These are phyloP conservation scores for Himantopus leucocephalus DNA, from an alignment of 2,113 vertebrate species.

Conservation along the genomic window DNA sequence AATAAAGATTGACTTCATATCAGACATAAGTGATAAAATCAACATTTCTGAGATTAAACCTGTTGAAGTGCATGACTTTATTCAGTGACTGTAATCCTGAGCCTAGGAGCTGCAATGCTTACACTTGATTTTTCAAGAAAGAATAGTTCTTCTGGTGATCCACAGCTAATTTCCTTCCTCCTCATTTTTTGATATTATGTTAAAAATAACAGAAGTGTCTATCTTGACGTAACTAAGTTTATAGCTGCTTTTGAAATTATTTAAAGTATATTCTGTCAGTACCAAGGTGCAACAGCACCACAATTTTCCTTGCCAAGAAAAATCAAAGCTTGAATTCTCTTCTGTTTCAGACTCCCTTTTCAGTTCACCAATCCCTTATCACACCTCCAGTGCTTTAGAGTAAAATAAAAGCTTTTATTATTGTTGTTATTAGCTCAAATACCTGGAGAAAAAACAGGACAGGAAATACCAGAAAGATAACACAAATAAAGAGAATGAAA, in stretches of 20 bases:
- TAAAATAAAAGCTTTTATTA: background rate
- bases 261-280: background rate
- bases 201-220: background rate
- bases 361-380: background rate
- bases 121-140: background rate
- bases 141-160: background rate
- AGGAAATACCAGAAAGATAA: background rate
- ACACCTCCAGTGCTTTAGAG: background rate
- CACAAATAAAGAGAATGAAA: background rate
- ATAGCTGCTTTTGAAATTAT: background rate
- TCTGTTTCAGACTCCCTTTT: background rate
- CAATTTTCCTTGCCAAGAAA: background rate
- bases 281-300: background rate
- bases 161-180: background rate
- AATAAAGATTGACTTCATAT: background rate
- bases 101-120: background rate
- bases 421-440: background rate
- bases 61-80: background rate
- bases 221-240: background rate
- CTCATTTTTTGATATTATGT: background rate
- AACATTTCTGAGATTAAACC: background rate
- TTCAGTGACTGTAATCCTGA: background rate
- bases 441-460: background rate
- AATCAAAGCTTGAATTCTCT: background rate
- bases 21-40: background rate